Evolutionary conservation across 2,888 invertebrate genomes (phyloP), one percentile per base, ranked within the genome.

Genomic region (Heliconius aoede): DNA sequence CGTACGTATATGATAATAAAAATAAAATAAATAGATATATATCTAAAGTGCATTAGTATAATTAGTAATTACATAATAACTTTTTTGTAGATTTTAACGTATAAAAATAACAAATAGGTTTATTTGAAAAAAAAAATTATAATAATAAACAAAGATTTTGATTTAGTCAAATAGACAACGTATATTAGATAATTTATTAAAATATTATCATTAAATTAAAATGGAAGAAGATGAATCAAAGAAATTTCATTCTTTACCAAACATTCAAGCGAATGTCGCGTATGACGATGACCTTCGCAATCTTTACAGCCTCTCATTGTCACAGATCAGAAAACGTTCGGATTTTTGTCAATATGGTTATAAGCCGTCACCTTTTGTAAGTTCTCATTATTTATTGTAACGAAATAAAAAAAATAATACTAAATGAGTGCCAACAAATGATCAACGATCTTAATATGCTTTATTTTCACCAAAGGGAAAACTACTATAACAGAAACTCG

Each of bases 321-420:
- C 90, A 0, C 85, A 89, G 73, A 83, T 90, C 72, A 82, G 82
- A 62, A 87, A 82, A 69, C 82, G 84, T n/a, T 79, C 87, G 0
- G 88, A 88, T 8, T 84, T 84, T 36, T 75, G 83, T 1, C 86
- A 88, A n/a, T 85, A 85, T 75, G 83, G 86, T 74, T 86, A 89
- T 78, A 92, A 91, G 76, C 90, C 90, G 13, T 81, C 91, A 21
- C 92, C 93, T 21, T 93, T 90, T 83, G 93, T 93, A 81, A 87
- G 88, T 82, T 2, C 8, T 3, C 15, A 36, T 28, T 13, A 26
- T 58, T 13, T 28, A 18, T 28, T 8, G 26, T 26, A 26, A 60
- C 1, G 11, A 55, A 55, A 51, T 21, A 51, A 21, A n/a, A n/a
- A n/a, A n/a, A n/a, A n/a, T n/a, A n/a, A n/a, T n/a, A 18, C 40